Conservation (phyloP, 2,888 invertebrate genomes). For the Acanthosepion esculentum region DNA sequence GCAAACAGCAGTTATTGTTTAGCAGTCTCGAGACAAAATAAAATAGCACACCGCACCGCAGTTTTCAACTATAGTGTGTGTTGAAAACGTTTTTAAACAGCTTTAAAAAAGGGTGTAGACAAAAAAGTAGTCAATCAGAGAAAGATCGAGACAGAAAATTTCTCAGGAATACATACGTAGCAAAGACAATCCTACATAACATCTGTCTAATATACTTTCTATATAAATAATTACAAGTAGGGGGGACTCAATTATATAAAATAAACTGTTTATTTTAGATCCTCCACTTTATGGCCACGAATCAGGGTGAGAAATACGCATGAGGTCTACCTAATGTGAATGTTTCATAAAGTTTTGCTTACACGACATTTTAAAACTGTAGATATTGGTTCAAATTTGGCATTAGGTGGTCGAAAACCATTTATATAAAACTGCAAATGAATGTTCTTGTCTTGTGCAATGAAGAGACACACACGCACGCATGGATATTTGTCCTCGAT, state of each 20-base stretch:
- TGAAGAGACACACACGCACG: slow-evolving; percentile 64
- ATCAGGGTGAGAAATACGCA: slow-evolving; percentile 60
- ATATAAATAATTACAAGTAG: not conserved
- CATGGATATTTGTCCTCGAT: slow-evolving; percentile 69
- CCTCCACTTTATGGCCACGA: slow-evolving; percentile 50
- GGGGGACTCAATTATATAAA: not conserved
- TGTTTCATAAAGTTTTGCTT: too few species aligned
- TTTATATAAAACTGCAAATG: not conserved
- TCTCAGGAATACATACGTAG: not conserved
- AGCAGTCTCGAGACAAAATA: too few species aligned
- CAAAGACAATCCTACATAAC: not conserved
- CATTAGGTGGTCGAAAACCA: not conserved
- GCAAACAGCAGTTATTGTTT: too few species aligned
- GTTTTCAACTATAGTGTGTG: too few species aligned
- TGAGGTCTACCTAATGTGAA: slow-evolving; percentile 51
- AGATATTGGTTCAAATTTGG: not conserved
- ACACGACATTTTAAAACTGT: not conserved
- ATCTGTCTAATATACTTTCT: too few species aligned
- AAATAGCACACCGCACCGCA: too few species aligned
- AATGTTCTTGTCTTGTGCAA: not conserved
- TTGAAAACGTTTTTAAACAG: too few species aligned
- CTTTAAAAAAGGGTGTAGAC: fast-evolving
- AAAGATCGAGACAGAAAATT: not conserved
- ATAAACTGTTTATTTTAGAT: not conserved
- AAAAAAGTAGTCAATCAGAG: not conserved